Evolutionary conservation across 2,888 invertebrate genomes (phyloP).

Genomic region (Apamea monoglypha): DNA sequence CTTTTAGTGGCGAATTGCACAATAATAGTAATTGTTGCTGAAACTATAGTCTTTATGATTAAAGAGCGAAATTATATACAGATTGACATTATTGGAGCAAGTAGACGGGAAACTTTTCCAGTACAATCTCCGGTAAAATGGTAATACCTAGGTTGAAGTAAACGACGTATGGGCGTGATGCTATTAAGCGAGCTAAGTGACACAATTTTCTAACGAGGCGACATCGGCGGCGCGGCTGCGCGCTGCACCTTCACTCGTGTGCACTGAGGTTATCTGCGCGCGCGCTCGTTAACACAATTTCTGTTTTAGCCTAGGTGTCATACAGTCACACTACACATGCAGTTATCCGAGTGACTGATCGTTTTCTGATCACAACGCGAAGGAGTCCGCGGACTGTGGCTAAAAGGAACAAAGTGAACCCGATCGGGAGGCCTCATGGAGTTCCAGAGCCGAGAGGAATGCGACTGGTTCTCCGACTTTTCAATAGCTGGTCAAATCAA

Average conservation of each 20-base stretch:
- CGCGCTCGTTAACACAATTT: constrained; percentile 67
- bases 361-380: constrained; percentile 29
- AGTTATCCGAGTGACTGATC: constrained; percentile 42
- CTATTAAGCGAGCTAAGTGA: constrained; percentile 64
- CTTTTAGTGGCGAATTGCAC: constrained; percentile 69
- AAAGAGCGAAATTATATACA: constrained; percentile 14
- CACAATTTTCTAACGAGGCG: constrained; percentile 68
- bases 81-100: constrained; percentile 35
- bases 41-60: constrained; percentile 21
- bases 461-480: constrained; percentile 54
- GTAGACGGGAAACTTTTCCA: constrained; percentile 10
- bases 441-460: constrained; percentile 43
- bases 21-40: constrained; percentile 41
- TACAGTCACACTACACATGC: constrained; percentile 45
- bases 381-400: background rate
- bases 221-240: constrained; percentile 32
- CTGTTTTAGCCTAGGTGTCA: constrained; percentile 60
- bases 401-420: constrained; percentile 39
- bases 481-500: constrained; percentile 33
- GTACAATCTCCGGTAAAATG: constrained; percentile 32
- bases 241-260: constrained; percentile 60
- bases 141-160: constrained; percentile 29
- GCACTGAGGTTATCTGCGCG: constrained; percentile 64
- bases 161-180: constrained; percentile 49
- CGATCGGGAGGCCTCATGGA: constrained; percentile 38